Conservation (phyloP, 1,140 invertebrate species). For the Luehdorfia chinensis region DNA sequence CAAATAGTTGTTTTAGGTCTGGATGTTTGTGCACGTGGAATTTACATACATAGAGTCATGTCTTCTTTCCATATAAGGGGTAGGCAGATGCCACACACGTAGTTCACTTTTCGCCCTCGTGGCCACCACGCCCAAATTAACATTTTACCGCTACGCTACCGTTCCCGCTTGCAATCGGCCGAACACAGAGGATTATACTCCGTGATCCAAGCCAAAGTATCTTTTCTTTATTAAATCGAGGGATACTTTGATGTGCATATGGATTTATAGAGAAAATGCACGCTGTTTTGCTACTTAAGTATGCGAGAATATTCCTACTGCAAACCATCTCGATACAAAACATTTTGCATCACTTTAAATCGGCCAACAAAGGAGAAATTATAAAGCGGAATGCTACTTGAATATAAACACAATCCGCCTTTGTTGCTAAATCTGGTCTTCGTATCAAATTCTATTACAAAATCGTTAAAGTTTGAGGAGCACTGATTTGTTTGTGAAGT, state of each 20-base stretch:
- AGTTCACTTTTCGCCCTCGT: too few species aligned
- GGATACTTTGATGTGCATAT: conserved; percentile 9
- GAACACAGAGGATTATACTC: background rate
- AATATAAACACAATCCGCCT: conserved; percentile 2
- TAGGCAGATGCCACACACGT: too few species aligned
- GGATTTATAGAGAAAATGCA: conserved; percentile 3
- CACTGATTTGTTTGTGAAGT: background rate
- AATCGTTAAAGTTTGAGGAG: background rate
- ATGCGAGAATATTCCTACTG: conserved; percentile 6
- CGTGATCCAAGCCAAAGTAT: background rate
- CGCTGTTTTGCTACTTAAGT: conserved; percentile 4
- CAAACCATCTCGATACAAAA: conserved; percentile 5
- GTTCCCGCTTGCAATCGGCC: background rate
- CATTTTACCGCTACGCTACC: too few species aligned
- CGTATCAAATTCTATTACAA: background rate
- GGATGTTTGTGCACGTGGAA: too few species aligned
- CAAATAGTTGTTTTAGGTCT: too few species aligned
- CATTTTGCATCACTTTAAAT: conserved; percentile 12
- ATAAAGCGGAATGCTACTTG: background rate
- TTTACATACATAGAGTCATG: too few species aligned
- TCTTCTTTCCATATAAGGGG: too few species aligned
- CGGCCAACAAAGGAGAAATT: conserved; percentile 9
- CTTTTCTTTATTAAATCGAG: conserved; percentile 7
- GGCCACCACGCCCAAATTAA: too few species aligned
- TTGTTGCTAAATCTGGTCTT: conserved; percentile 1